Conservation (phyloP, 2,888 invertebrate species). For the Entomobrya multifasciata region DNA sequence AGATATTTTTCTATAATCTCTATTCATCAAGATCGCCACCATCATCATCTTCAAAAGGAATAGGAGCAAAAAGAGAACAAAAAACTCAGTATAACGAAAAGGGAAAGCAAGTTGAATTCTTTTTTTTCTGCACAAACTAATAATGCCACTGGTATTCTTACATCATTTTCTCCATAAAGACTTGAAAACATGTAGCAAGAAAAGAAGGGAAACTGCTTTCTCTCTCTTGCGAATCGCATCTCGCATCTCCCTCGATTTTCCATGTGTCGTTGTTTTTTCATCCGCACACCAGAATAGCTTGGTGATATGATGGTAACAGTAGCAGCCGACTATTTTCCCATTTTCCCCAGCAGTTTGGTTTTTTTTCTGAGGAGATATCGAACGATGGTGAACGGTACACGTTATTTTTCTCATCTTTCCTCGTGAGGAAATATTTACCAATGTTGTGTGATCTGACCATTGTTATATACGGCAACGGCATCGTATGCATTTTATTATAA, state of each 20-base stretch:
- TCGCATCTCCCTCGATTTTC: too few relatives aligned
- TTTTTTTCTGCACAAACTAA: background rate
- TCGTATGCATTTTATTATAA: too few relatives aligned
- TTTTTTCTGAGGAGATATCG: too few relatives aligned
- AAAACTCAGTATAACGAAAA: background rate
- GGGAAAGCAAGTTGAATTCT: background rate
- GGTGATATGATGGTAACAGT: too few relatives aligned
- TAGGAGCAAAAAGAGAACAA: background rate
- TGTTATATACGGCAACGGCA: background rate
- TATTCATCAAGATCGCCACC: constrained; percentile 23
- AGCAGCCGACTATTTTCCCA: too few relatives aligned
- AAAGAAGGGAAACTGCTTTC: background rate
- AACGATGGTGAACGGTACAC: too few relatives aligned
- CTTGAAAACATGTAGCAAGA: background rate
- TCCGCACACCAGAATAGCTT: too few relatives aligned
- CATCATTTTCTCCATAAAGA: background rate
- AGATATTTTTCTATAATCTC: background rate
- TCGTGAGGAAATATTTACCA: background rate
- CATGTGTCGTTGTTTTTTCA: too few relatives aligned
- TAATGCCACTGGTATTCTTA: background rate
- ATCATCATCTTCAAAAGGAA: constrained; percentile 22
- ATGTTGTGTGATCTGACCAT: background rate
- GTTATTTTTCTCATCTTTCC: background rate
- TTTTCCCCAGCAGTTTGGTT: too few relatives aligned
- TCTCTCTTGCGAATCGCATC: background rate